phyloP scores from a whole-genome alignment of 2,888 invertebrate genomes.

The Rhaphigaster nebulosa region DNA sequence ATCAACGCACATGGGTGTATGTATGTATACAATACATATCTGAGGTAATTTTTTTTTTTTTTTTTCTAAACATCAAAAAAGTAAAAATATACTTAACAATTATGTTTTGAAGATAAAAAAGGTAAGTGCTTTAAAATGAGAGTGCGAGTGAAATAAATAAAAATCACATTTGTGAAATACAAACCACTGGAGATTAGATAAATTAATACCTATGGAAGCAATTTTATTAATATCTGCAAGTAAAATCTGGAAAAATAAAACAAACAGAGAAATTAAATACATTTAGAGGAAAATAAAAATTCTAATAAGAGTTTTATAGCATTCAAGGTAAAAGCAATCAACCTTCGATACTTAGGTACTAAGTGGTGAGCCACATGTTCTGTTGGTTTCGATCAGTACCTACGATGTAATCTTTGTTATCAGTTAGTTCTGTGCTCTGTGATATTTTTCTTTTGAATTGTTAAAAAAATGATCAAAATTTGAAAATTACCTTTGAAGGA shows the following conservation, averaged over 20 bases:
- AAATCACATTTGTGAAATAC: background rate
- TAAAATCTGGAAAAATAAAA: conserved; percentile 30
- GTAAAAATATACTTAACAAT: conserved; percentile 1
- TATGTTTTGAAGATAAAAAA: background rate
- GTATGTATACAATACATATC: conserved; percentile 35
- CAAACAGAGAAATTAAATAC: background rate
- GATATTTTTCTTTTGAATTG: too few relatives aligned
- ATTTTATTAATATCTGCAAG: conserved; percentile 3
- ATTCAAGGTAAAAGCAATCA: too few relatives aligned
- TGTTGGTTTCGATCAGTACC: too few relatives aligned
- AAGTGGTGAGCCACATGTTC: too few relatives aligned
- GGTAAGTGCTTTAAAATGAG: background rate
- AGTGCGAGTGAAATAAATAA: conserved; percentile 20
- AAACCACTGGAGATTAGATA: background rate
- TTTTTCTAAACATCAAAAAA: background rate
- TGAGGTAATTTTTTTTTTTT: conserved; percentile 15
- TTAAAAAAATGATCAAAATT: too few relatives aligned
- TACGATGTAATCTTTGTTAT: too few relatives aligned
- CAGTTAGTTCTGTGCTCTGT: too few relatives aligned
- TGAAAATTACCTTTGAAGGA: too few relatives aligned
- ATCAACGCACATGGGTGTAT: background rate
- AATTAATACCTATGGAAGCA: conserved; percentile 37
- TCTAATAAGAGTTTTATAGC: too few relatives aligned
- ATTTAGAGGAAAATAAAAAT: too few relatives aligned
- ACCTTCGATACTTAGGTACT: too few relatives aligned